Conservation (phyloP, 2,797 vertebrate species). For the Silurus aristotelis region DNA sequence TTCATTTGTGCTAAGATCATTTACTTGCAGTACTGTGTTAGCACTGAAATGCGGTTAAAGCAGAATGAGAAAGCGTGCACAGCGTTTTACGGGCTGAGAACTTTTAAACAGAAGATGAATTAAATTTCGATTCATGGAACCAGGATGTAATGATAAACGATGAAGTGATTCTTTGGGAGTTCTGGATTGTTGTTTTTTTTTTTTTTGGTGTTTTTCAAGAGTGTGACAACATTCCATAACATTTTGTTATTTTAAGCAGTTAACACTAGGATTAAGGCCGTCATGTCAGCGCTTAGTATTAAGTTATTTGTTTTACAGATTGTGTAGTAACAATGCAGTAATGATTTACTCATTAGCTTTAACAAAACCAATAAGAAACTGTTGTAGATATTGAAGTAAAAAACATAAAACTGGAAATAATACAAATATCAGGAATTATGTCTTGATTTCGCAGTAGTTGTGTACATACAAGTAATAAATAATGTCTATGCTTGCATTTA, state of each 20-base stretch:
- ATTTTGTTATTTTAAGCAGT: background rate
- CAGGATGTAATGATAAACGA: background rate
- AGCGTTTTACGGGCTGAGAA: background rate
- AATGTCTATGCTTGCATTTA: background rate
- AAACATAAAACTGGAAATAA: background rate
- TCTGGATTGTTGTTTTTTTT: too few species aligned
- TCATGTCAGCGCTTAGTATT: background rate
- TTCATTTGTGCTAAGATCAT: background rate
- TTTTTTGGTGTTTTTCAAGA: background rate
- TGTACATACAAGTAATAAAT: background rate
- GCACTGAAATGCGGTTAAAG: background rate
- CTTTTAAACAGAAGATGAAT: background rate
- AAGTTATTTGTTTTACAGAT: too few species aligned
- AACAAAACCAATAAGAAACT: background rate
- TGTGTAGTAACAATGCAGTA: background rate
- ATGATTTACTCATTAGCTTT: background rate
- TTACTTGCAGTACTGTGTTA: background rate
- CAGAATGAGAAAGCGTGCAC: background rate
- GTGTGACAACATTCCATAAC: background rate
- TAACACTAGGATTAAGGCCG: background rate
- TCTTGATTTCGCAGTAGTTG: background rate
- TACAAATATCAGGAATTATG: background rate
- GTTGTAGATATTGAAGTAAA: background rate
- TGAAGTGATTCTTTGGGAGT: background rate
- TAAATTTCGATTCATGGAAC: background rate